Conservation (phyloP, 2,797 vertebrate species). For the Hippopotamyrus pictus region DNA sequence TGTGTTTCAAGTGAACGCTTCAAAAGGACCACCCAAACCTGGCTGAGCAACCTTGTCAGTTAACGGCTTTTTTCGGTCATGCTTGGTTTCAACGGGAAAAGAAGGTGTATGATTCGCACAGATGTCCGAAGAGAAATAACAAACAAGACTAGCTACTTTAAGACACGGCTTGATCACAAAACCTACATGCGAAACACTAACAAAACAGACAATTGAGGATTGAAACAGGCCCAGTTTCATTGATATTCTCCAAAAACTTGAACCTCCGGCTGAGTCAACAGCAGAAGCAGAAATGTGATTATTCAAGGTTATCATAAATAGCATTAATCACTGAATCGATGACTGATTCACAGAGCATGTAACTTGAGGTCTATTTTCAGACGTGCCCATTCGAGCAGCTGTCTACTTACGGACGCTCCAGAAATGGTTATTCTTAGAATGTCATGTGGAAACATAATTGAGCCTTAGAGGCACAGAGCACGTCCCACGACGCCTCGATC, state of each 20-base stretch:
- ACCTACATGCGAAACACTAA: neutral
- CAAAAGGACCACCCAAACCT: neutral
- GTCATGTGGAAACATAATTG: conserved; percentile 33
- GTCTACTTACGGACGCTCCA: conserved; percentile 22
- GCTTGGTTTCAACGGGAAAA: neutral
- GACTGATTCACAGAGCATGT: conserved; percentile 13
- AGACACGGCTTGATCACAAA: neutral
- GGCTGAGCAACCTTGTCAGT: neutral
- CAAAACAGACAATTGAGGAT: neutral
- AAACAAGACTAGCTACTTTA: neutral
- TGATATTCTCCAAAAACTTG: neutral
- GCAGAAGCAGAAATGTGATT: neutral
- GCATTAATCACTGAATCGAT: conserved; percentile 26
- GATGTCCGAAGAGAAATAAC: neutral
- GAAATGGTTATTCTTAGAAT: conserved; percentile 39
- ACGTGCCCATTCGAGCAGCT: conserved; percentile 16
- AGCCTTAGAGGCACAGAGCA: conserved; percentile 25
- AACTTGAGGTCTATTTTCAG: conserved; percentile 29
- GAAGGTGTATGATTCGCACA: neutral
- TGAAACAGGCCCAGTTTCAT: neutral
- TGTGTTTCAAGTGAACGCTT: neutral
- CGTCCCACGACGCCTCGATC: conserved; percentile 22
- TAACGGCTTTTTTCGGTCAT: neutral
- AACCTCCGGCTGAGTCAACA: neutral
- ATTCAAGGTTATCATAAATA: conserved; percentile 3